Conservation (phyloP, 2,797 vertebrate genomes). For the Triplophysa bombifrons region DNA sequence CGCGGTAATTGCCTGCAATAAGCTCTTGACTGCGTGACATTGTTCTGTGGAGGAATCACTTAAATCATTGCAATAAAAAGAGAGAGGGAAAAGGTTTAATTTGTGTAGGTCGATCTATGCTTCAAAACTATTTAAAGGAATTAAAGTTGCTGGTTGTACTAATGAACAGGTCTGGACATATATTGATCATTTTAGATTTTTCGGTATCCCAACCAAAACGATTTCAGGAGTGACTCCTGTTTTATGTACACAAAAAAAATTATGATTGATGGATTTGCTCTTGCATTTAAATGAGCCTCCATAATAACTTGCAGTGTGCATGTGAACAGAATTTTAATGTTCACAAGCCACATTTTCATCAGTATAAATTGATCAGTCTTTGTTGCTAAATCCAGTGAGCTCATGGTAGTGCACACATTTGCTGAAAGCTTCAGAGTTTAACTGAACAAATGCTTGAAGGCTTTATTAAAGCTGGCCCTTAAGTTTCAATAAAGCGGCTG, state of each 20-base stretch:
- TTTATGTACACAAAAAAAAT: neutral
- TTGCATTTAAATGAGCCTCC: neutral
- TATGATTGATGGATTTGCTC: neutral
- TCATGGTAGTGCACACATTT: constrained; percentile 6
- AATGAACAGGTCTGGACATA: neutral
- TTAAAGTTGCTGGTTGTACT: neutral
- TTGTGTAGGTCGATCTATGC: constrained; percentile 9
- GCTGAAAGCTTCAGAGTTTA: constrained; percentile 15
- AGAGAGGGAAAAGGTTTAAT: neutral
- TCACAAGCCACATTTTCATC: neutral
- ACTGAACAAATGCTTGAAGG: constrained; percentile 26
- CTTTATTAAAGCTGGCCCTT: constrained; percentile 31
- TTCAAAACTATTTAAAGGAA: neutral
- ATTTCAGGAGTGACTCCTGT: neutral
- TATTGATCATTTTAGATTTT: neutral
- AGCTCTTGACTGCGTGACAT: constrained; percentile 43
- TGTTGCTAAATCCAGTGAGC: constrained; percentile 6
- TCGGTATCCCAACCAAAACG: neutral
- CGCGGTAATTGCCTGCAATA: constrained; percentile 49
- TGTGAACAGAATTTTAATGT: neutral
- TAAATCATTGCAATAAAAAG: constrained; percentile 43
- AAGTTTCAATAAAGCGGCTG: constrained; percentile 40
- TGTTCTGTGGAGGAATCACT: constrained; percentile 39
- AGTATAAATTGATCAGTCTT: constrained; percentile 13
- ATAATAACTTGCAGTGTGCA: neutral